Evolutionary conservation across 2,888 invertebrate species (phyloP).

Genomic region (Epinotia brunnichana): DNA sequence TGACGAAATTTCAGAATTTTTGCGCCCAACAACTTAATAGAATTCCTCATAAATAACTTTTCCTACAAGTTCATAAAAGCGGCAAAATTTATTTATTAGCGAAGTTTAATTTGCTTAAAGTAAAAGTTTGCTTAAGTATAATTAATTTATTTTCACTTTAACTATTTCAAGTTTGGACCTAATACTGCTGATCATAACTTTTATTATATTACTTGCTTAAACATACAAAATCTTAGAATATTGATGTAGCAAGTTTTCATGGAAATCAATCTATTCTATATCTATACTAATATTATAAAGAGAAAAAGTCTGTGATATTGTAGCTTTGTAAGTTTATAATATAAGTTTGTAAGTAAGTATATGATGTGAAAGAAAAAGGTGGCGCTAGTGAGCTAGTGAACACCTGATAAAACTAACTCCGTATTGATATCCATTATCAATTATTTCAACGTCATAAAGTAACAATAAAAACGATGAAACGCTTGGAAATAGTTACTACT

Average conservation of each 20-base stretch:
- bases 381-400: too few relatives aligned
- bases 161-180: conserved; percentile 28
- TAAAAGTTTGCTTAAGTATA: conserved; percentile 31
- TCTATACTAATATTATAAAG: too few relatives aligned
- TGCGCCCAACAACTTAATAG: conserved; percentile 36
- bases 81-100: conserved; percentile 38
- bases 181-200: not conserved
- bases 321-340: too few relatives aligned
- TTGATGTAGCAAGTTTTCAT: not conserved
- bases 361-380: too few relatives aligned
- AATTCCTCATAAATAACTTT: conserved; percentile 42
- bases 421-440: too few relatives aligned
- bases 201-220: not conserved
- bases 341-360: too few relatives aligned
- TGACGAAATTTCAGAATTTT: conserved; percentile 39
- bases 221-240: not conserved
- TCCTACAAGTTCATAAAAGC: conserved; percentile 35
- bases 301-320: too few relatives aligned
- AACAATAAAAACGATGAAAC: too few relatives aligned
- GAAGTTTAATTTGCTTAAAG: conserved; percentile 35
- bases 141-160: conserved; percentile 26
- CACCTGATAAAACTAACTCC: too few relatives aligned
- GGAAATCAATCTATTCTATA: not conserved
- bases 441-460: too few relatives aligned
- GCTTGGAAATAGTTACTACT: too few relatives aligned